Evolutionary conservation across 2,113 vertebrate species (phyloP), one percentile per base, ranked within the genome.

Genomic region (Zeus faber): DNA sequence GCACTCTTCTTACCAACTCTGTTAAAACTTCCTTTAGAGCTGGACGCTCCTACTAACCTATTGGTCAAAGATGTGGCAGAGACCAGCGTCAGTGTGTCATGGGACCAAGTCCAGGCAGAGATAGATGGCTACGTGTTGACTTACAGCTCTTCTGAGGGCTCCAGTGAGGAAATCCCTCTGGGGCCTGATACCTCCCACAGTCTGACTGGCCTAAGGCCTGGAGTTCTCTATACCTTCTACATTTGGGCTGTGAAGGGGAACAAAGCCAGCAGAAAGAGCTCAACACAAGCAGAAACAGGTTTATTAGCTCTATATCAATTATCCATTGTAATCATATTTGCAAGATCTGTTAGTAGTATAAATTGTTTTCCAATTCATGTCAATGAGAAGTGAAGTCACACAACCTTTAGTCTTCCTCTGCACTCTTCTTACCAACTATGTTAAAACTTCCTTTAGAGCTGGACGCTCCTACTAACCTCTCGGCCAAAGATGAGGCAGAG

Each of bases 201-300:
- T 37, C 67, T 90, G 48, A 74, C 37, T 0, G 72, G 66, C 43
- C 83, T 93, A 64, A 81, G 74, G 53, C 88, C 90, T 0, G 90
- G 87, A 0, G 46, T 84, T 68, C 73, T 89, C 46, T 91, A 91
- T 41, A 50, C 49, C 2, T 62, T 89, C 1, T 6, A 73, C 3
- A 57, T 89, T 45, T 89, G 88, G 86, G 84, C 89, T 39, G 62
- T 87, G 78, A 89, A 85, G 60, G 85, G 80, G 33, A 56, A 27
- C 52, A 82, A 59, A 27, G 52, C 68, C 56, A 91, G 89, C 71
- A 87, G 70, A 70, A 89, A 77, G 33, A 82, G 62, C 17, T 66
- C 65, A 25, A 72, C 69, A 14, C 60, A 71, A 35, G 70, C 48
- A 0, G 63, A 79, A 48, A 90, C 43, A 45, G 43, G 43, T 45